A percentile compares a stretch with the other conserved stretches of the same genome.
Conservation (phyloP, 1,140 invertebrate species). For the Oryctes rhinoceros region DNA sequence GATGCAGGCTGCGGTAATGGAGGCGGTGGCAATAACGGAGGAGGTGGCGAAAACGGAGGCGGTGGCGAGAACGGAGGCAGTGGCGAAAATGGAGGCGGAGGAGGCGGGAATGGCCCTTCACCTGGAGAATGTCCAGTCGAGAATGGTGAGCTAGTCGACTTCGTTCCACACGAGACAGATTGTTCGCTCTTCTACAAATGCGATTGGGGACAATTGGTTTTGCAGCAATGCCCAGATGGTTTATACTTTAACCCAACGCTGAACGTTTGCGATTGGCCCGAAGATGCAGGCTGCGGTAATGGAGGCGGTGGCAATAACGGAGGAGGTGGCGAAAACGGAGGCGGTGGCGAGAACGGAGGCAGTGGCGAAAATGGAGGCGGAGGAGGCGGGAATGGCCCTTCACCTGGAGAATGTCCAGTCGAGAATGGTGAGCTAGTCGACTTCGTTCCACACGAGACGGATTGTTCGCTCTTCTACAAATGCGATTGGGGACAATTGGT, state of each 20-base stretch:
- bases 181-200: not conserved
- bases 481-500: not conserved
- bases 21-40: not conserved
- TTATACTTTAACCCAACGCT: not conserved
- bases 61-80: too few species aligned
- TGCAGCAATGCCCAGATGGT: not conserved
- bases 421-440: not conserved
- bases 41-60: not conserved
- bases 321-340: not conserved
- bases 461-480: not conserved
- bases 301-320: too few species aligned
- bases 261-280: conserved; percentile 2
- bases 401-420: not conserved
- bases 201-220: not conserved
- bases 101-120: not conserved
- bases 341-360: not conserved
- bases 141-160: not conserved
- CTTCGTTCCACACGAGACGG: not conserved
- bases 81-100: not conserved
- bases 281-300: not conserved
- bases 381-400: not conserved
- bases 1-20: not conserved
- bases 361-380: not conserved
- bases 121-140: not conserved
- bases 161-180: not conserved